Evolutionary conservation across 2,888 invertebrate species (phyloP), one percentile per base, ranked within the genome.

Genomic region (Penaeus monodon): DNA sequence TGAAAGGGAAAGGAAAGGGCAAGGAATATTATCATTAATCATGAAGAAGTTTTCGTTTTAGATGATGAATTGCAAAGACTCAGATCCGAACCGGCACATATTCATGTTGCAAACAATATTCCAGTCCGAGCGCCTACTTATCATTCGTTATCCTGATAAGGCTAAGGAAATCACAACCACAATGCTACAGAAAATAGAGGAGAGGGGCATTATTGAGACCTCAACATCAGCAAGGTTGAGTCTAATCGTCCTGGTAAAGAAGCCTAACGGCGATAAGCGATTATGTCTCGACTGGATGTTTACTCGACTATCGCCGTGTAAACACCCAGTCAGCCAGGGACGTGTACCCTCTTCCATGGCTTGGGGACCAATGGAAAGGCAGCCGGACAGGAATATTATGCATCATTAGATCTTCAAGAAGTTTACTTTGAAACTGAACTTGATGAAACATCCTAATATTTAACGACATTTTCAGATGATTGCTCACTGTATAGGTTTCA

Each of bases 121-220:
- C 77, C 44, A 1, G 38, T 24, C 22, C 2, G 77, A 22, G 38
- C 49, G 6, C 77, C 77, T 49, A 24, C 38, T 24, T 57, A 77
- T 44, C 12, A 63, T 24, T 49, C 17, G n/a, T n/a, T n/a, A n/a
- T 49, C 77, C 49, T 8, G 77, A 77, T 24, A 77, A 77, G 22
- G 77, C 77, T 10, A 44, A 77, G 22, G n/a, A 27, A 24, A 57
- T 77, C 22, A 77, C n/a, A 22, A 14, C n/a, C n/a, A 27, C 24
- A 10, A 64, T 79, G 65, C 2, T 64, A 33, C 10, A 38, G 14
- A 64, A 79, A 4, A 79, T 65, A 64, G 12, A 14, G 29, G 17
- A 63, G 27, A 70, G 49, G 57, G 73, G 70, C 27, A 57, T 82
- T 12, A 82, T 70, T 82, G 73, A 82, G 57, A 17, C 29, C 12